These are phyloP conservation scores for Leuctra nigra DNA, from an alignment of 2,888 invertebrate genomes.

Conservation along the genomic window DNA sequence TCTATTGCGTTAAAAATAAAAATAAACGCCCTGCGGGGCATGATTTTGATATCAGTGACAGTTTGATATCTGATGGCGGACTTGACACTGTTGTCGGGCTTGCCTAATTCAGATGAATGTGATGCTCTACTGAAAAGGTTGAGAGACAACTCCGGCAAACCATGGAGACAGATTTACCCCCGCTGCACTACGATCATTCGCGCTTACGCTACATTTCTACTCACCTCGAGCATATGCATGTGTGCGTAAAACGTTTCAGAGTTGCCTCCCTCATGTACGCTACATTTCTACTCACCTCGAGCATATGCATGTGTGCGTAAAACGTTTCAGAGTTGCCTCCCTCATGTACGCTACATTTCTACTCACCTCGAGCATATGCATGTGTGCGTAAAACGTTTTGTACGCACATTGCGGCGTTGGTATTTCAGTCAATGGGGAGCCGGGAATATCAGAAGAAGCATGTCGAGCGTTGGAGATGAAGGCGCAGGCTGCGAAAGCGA, in stretches of 20 bases:
- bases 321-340: slow-evolving; percentile 34
- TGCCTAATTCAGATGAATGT: not conserved
- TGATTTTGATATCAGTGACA: no score
- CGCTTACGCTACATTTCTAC: slow-evolving; percentile 35
- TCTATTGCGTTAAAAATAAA: no score
- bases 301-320: slow-evolving; percentile 36
- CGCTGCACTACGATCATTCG: slow-evolving; percentile 32
- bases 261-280: slow-evolving; percentile 34
- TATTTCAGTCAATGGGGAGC: slow-evolving; percentile 34
- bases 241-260: slow-evolving; percentile 35
- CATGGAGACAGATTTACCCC: not conserved
- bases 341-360: slow-evolving; percentile 35
- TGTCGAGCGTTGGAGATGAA: slow-evolving; percentile 14
- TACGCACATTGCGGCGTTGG: no score
- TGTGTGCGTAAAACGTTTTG: slow-evolving; percentile 35
- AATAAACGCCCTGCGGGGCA: no score
- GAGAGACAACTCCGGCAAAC: not conserved
- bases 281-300: slow-evolving; percentile 36
- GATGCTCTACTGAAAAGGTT: not conserved
- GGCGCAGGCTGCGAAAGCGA: not conserved
- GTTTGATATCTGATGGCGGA: no score
- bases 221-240: slow-evolving; percentile 36
- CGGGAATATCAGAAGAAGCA: slow-evolving; percentile 34
- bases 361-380: slow-evolving; percentile 35
- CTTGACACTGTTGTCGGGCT: no score